phyloP scores from a whole-genome alignment of 2,888 invertebrate genomes.

The Stratiomys singularior region DNA sequence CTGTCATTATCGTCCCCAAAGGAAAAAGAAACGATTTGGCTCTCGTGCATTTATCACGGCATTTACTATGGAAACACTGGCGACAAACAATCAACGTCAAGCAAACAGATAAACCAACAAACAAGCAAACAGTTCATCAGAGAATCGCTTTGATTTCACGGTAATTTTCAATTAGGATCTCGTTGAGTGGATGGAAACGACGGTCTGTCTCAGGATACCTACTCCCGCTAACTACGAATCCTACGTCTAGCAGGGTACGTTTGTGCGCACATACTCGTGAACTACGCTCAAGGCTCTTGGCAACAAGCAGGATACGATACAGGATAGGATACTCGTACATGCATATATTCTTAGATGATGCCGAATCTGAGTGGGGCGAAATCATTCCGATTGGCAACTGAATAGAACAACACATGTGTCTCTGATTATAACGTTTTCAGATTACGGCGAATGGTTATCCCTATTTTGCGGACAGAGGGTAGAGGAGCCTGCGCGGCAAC shows the following conservation, averaged over 20 bases:
- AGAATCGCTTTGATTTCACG: constrained; percentile 40
- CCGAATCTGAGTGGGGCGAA: background rate
- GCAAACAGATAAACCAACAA: constrained; percentile 34
- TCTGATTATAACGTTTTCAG: constrained; percentile 16
- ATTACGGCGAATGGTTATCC: too few species aligned
- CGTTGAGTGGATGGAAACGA: background rate
- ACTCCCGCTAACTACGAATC: constrained; percentile 12
- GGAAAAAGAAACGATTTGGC: constrained; percentile 9
- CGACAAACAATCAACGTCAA: constrained; percentile 44
- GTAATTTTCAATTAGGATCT: constrained; percentile 41
- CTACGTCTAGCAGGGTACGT: background rate
- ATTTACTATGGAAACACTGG: constrained; percentile 32
- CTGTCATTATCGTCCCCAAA: background rate
- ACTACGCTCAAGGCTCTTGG: background rate
- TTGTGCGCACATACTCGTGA: background rate
- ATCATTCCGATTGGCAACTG: constrained; percentile 13
- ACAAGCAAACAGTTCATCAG: constrained; percentile 37
- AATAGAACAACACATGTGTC: constrained; percentile 24
- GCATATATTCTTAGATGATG: constrained; percentile 15
- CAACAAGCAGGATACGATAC: background rate
- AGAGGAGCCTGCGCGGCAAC: too few species aligned
- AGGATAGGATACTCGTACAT: background rate
- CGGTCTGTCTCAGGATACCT: background rate
- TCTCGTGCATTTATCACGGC: constrained; percentile 27
- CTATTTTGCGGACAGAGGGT: too few species aligned